Conservation (phyloP, 2,888 invertebrate species). For the Acanthacorydalis orientalis region DNA sequence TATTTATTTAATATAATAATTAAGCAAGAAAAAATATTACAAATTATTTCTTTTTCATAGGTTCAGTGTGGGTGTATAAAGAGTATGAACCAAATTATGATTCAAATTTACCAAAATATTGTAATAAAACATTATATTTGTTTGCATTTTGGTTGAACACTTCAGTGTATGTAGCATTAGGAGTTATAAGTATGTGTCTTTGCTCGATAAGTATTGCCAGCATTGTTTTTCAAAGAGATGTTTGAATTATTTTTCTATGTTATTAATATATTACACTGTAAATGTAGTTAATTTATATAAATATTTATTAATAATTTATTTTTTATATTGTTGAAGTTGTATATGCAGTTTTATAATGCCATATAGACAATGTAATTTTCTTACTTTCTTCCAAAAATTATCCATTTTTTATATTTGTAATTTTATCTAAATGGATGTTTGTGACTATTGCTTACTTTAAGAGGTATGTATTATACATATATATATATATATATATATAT, state of each 20-base stretch:
- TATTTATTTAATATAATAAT: conserved; percentile 8
- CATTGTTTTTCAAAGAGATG: no score
- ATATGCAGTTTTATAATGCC: background rate
- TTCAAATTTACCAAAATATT: conserved; percentile 32
- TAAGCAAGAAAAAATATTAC: conserved; percentile 1
- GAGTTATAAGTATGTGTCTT: conserved; percentile 31
- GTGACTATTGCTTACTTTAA: no score
- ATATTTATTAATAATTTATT: no score
- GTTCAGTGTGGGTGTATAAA: conserved; percentile 52
- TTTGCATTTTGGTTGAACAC: conserved; percentile 56
- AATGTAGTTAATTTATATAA: no score
- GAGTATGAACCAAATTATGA: conserved; percentile 42
- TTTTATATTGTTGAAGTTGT: background rate
- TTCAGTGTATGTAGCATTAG: conserved; percentile 39
- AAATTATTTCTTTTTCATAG: conserved; percentile 21
- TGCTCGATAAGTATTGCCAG: conserved; percentile 32
- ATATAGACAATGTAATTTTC: background rate
- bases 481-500: background rate
- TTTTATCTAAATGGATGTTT: no score
- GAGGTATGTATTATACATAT: background rate
- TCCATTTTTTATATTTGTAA: no score
- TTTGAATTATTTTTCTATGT: no score
- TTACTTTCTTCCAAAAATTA: background rate
- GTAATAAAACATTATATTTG: conserved; percentile 46
- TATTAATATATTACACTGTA: no score